A percentile compares a stretch with the other conserved stretches of the same genome.
Conservation (phyloP, 2,797 vertebrate genomes). For the Staurois parvus region DNA sequence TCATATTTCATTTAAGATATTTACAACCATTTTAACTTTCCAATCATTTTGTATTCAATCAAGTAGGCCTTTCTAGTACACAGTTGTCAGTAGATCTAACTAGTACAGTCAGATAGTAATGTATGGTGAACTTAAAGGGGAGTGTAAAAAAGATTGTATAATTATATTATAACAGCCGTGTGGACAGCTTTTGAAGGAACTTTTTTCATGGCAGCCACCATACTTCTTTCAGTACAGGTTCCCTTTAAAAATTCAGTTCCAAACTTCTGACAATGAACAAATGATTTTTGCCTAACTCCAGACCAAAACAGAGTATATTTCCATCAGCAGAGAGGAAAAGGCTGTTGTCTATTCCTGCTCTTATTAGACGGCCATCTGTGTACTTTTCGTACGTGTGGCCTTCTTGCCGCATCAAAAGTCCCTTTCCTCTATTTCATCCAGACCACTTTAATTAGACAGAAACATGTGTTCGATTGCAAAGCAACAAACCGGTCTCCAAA, state of each 20-base stretch:
- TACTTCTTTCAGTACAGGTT: not conserved
- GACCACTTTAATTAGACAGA: constrained; percentile 41
- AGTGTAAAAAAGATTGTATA: too few relatives aligned
- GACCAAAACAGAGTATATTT: not conserved
- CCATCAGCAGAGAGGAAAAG: not conserved
- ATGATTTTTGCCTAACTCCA: not conserved
- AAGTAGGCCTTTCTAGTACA: too few relatives aligned
- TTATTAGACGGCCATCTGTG: not conserved
- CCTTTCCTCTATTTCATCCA: constrained; percentile 1
- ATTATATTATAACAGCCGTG: too few relatives aligned
- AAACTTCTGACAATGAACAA: not conserved
- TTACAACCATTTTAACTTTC: too few relatives aligned
- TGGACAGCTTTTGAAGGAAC: too few relatives aligned
- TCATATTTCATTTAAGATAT: too few relatives aligned
- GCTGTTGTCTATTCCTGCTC: not conserved
- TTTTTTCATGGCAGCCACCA: too few relatives aligned
- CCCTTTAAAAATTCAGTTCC: not conserved
- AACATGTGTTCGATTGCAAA: constrained; percentile 5
- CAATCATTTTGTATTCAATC: too few relatives aligned
- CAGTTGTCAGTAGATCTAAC: too few relatives aligned
- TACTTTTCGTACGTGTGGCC: not conserved
- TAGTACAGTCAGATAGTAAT: too few relatives aligned
- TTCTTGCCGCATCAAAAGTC: not conserved
- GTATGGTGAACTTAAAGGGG: too few relatives aligned
- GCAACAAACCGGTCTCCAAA: constrained; percentile 4